Base-by-base conservation (phyloP, 2,888 invertebrate species). In the Elmis aenea region DNA sequence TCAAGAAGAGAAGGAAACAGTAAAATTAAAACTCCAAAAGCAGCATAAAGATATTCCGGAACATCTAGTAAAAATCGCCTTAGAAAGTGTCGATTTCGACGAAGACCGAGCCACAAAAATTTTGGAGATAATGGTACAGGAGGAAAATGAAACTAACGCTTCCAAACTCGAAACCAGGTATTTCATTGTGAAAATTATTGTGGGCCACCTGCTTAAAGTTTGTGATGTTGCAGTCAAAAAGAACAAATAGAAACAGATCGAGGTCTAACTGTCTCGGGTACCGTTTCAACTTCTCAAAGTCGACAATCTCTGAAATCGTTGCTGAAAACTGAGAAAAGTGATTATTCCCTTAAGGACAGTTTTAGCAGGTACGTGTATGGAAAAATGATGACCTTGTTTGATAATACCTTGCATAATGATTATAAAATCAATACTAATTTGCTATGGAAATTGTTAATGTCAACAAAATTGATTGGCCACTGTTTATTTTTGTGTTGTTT, bases 41-140 rank as follows among this genome's bases (percentile, higher is more conserved):
- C 81, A 83, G 57, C 90, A 86, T 64, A 77, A 77, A 31, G 76
- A 78, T 26, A 78, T 90, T 15, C 83, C 88, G 1, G 88, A 88
- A 50, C 78, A 85, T 42, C 82, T 94, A 6, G 79, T 93, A 30
- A 70, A 79, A 1, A 82, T 93, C 64, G 94, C 93, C 0, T 68
- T 93, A 45, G 92, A 94, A 57, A 89, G 90, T 57, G 89, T 89
- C 0, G 82, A 85, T 57, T 93, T 82, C 66, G 83, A 90, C 47
- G 88, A 89, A 61, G 81, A 83, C 33, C 75, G 84, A 33, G 88
- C 91, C 0, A 80, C 78, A 48, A 84, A 86, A 62, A 86, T 93
- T 47, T 69, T 93, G 32, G 72, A 78, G 50, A 81, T 83, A 15
- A 84, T 83, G 62, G 68, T 77, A 5, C 72, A 79, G 42, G 86